Base-by-base conservation (phyloP, 92 coral and sea anemone species). In the Palythoa grandiflora region DNA sequence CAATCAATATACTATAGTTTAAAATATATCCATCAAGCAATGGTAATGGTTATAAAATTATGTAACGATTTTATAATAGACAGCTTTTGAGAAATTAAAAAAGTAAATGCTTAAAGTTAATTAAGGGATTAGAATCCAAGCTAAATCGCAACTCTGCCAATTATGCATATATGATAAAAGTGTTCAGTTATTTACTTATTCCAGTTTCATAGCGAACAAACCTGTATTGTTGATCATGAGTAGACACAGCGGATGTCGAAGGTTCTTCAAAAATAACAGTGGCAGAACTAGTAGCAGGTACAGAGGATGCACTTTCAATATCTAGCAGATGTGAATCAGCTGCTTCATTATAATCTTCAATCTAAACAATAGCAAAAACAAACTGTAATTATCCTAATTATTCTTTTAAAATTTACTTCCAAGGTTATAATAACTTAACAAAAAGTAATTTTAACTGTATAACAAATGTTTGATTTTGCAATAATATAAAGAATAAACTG, bases 161-260 rank as follows among this genome's bases (percentile, higher is more conserved):
- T 59, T 28, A 28, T 28, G 20, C 17, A 16, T 14, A 59, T 59
- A 59, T 14, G 2, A 17, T 17, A 59, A 59, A 59, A 59, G 66
- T 59, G 66, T 59, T 59, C 66, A 59, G 66, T 59, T 59, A 59
- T 59, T 59, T 59, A 59, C 66, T 59, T 20, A 59, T 59, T 59
- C 14, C 66, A 59, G 17, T 14, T 59, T 59, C 13, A 59, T 20
- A 59, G 66, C n/a, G 20, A 59, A 12, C 66, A 15, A 59, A 59
- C 66, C 66, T 59, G 66, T 59, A 59, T 59, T 59, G 66, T 59
- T 59, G 66, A 59, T 59, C 66, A 59, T 59, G 66, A 59, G 66
- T 20, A 14, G 66, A 59, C 66, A 59, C 66, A 59, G 66, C 14
- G 19, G 66, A 59, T 59, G 66, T 59, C 13, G 66, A 15, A 59